phyloP scores from a whole-genome alignment of 2,888 invertebrate genomes.

The Chirona hameri region DNA sequence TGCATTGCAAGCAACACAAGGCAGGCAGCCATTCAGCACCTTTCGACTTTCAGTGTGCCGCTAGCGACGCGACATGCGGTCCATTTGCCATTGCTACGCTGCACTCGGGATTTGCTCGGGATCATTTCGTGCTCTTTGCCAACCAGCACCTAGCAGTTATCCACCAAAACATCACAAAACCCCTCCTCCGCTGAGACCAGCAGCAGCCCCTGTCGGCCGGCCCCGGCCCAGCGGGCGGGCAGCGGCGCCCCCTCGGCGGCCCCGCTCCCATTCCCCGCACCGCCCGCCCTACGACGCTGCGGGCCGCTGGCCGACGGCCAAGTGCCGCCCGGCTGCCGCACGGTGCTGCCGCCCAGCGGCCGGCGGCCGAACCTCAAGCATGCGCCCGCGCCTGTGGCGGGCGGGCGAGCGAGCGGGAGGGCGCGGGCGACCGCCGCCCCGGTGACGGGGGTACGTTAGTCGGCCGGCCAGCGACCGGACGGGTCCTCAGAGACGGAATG shows the following conservation, averaged over 20 bases:
- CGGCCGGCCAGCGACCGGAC: background rate
- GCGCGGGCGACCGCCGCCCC: background rate
- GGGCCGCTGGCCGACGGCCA: background rate
- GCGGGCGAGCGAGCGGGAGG: background rate
- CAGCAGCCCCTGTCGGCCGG: too few species aligned
- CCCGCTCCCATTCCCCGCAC: conserved; percentile 1
- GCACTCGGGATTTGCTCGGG: too few species aligned
- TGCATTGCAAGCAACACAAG: too few species aligned
- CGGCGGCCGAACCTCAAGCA: background rate
- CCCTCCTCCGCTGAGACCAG: background rate
- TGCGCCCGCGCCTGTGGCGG: background rate
- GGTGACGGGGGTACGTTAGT: background rate
- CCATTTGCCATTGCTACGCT: too few species aligned
- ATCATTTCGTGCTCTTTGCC: too few species aligned
- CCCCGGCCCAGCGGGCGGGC: background rate
- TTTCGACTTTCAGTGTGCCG: too few species aligned
- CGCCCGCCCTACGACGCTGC: background rate
- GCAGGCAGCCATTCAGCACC: too few species aligned
- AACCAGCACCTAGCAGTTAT: too few species aligned
- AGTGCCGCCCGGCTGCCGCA: background rate
- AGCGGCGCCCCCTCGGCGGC: background rate
- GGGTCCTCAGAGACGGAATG: too few species aligned
- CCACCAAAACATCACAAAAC: background rate
- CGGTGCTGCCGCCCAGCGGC: conserved; percentile 3
- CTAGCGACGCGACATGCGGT: too few species aligned